Evolutionary conservation across 1,140 invertebrate genomes (phyloP).

Genomic region (Centruroides sculpturatus): DNA sequence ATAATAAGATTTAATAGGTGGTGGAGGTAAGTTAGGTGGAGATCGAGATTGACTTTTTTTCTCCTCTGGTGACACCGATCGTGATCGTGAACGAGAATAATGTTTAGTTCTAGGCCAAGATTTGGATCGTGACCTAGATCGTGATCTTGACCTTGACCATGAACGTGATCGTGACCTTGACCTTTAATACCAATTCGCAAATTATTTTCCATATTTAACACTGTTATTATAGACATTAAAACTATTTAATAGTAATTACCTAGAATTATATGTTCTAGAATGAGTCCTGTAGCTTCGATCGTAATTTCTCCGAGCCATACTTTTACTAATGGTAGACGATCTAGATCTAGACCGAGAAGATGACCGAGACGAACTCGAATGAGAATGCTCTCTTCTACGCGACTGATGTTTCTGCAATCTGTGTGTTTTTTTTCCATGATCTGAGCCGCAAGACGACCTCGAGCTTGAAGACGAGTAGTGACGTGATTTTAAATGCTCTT

Average conservation of each 20-base stretch:
- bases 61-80: not conserved
- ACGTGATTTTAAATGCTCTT: too few species aligned
- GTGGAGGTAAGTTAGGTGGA: conserved; percentile 3
- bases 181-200: conserved; percentile 8
- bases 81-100: conserved; percentile 9
- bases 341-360: not conserved
- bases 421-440: too few species aligned
- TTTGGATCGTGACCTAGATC: conserved; percentile 1
- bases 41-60: conserved; percentile 1
- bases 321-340: not conserved
- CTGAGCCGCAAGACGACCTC: too few species aligned
- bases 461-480: too few species aligned
- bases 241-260: not conserved
- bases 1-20: conserved; percentile 18
- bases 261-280: not conserved
- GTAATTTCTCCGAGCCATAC: not conserved
- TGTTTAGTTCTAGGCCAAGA: conserved; percentile 3
- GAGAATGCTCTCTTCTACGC: not conserved
- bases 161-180: conserved; percentile 28
- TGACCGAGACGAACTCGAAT: not conserved
- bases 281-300: not conserved
- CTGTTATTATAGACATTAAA: not conserved
- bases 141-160: conserved; percentile 30
- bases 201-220: not conserved
- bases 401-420: too few species aligned